Evolutionary conservation across 2,888 invertebrate species (phyloP).

Genomic region (Galerucella calmariensis): DNA sequence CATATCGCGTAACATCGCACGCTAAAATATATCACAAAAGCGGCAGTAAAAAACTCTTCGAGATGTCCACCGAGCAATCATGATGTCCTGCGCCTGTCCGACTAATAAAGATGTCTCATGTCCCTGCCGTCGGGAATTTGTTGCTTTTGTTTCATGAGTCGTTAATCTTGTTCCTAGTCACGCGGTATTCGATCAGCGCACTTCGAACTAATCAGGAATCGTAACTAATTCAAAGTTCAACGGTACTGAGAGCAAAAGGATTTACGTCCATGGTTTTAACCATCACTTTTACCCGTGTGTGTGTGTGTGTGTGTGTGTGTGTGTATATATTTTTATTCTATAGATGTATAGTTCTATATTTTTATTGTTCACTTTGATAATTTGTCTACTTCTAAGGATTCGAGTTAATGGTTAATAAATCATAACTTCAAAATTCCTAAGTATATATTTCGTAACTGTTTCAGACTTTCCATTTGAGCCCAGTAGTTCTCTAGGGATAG

Average conservation of each 20-base stretch:
- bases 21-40: conserved; percentile 25
- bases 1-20: conserved; percentile 1
- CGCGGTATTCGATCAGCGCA: conserved; percentile 48
- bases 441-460: too few species aligned
- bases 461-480: too few species aligned
- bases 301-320: too few species aligned
- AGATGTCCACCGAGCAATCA: conserved; percentile 21
- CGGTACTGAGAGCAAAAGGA: not conserved
- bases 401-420: too few species aligned
- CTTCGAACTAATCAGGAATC: conserved; percentile 33
- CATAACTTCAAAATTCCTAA: too few species aligned
- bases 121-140: conserved; percentile 36
- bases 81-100: conserved; percentile 44
- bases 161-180: conserved; percentile 51
- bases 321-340: too few species aligned
- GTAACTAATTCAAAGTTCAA: conserved; percentile 25
- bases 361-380: too few species aligned
- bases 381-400: too few species aligned
- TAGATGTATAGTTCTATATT: too few species aligned
- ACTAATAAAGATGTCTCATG: conserved; percentile 41
- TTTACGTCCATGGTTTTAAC: too few species aligned
- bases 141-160: conserved; percentile 41
- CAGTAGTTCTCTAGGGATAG: too few species aligned
- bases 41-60: conserved; percentile 27
- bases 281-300: too few species aligned